These are phyloP conservation scores for Cheilosia urbana DNA, from an alignment of 2,888 invertebrate species.

Conservation along the genomic window DNA sequence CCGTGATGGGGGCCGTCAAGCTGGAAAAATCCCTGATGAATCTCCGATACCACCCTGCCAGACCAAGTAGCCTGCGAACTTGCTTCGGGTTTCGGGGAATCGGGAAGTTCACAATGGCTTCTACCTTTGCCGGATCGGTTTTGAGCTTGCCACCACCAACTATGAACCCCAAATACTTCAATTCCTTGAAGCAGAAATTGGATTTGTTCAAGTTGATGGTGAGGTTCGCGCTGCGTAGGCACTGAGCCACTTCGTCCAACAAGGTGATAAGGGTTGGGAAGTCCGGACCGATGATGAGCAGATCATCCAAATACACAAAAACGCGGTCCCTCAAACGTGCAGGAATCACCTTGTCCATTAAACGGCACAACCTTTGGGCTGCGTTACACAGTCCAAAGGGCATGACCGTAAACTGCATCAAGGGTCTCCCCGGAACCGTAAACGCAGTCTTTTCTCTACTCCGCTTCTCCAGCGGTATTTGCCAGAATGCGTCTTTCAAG, in stretches of 20 bases:
- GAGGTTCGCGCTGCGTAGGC: constrained; percentile 37
- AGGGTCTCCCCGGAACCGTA: constrained; percentile 43
- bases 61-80: constrained; percentile 62
- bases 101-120: constrained; percentile 48
- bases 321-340: no score
- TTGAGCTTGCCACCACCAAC: constrained; percentile 21
- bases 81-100: constrained; percentile 33
- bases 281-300: no score
- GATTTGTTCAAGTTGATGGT: constrained; percentile 46
- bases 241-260: no score
- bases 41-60: constrained; percentile 64
- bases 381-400: constrained; percentile 69
- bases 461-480: no score
- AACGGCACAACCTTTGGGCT: no score
- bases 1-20: constrained; percentile 39
- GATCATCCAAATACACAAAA: no score
- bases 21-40: constrained; percentile 55
- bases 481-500: no score
- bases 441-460: constrained; percentile 50
- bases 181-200: constrained; percentile 49
- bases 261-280: no score
- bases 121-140: constrained; percentile 57
- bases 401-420: constrained; percentile 62
- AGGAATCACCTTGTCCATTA: no score
- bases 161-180: constrained; percentile 59